Percentiles rank a stretch among this genome's conserved stretches.
phyloP scores from a whole-genome alignment of 2,797 vertebrate species.

The Chelonia mydas region DNA sequence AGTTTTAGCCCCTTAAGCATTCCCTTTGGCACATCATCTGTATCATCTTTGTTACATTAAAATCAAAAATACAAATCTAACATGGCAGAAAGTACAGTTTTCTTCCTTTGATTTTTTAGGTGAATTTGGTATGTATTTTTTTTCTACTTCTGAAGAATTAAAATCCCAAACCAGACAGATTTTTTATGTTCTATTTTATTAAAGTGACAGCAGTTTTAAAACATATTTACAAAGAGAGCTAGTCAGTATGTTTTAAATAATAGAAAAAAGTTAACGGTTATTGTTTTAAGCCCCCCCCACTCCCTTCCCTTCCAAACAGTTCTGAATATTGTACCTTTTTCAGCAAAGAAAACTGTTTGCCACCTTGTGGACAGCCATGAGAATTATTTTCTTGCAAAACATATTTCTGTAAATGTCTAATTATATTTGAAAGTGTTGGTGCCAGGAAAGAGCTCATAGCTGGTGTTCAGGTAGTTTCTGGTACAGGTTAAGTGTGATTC shows the following conservation, averaged over 20 bases:
- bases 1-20: neutral
- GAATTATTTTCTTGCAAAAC: neutral
- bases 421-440: neutral
- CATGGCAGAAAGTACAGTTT: neutral
- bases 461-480: neutral
- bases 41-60: neutral
- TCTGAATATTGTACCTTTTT: neutral
- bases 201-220: neutral
- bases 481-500: neutral
- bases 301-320: accelerated
- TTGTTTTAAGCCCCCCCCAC: accelerated
- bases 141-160: neutral
- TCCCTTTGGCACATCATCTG: accelerated
- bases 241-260: neutral
- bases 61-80: neutral
- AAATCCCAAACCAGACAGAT: neutral
- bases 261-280: neutral
- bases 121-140: neutral
- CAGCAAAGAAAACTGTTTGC: constrained; percentile 59
- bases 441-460: neutral
- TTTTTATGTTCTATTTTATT: neutral
- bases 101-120: neutral
- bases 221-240: neutral
- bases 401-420: neutral
- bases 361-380: constrained; percentile 73